Percentiles rank a stretch among this genome's conserved stretches.
Evolutionary conservation across 2,797 vertebrate genomes (phyloP).

Genomic region (Podarcis siculus): DNA sequence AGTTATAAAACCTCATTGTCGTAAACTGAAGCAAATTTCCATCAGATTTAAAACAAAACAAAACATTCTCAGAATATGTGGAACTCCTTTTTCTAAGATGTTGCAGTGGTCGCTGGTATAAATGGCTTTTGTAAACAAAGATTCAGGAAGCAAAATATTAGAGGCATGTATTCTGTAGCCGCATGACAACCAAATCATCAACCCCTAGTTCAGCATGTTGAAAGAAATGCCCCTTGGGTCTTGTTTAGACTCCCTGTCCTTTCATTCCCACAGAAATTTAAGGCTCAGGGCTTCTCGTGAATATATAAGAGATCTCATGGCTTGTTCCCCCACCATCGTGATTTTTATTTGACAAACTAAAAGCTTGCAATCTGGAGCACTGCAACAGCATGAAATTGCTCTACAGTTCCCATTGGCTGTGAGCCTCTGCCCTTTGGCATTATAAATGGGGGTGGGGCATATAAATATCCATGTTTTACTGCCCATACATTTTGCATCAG

Average conservation of each 20-base stretch:
- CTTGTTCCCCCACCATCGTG: neutral
- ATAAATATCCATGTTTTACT: neutral
- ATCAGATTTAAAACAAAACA: neutral
- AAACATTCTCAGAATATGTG: neutral
- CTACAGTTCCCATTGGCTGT: neutral
- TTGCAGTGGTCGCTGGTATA: neutral
- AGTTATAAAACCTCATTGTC: neutral
- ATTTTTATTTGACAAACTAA: constrained; percentile 32
- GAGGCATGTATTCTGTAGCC: neutral
- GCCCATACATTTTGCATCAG: constrained; percentile 11
- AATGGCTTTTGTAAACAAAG: neutral
- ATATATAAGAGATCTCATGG: neutral
- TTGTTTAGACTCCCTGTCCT: neutral
- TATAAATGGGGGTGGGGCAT: neutral
- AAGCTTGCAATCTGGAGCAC: constrained; percentile 26
- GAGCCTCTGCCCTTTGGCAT: neutral
- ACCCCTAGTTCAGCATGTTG: neutral
- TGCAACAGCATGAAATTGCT: constrained; percentile 11
- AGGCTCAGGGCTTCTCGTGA: neutral
- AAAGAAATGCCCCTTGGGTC: neutral
- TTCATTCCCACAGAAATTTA: neutral
- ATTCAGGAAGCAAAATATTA: neutral
- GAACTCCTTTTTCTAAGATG: neutral
- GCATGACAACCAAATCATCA: neutral
- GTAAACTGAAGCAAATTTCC: neutral